A percentile compares a stretch with the other conserved stretches of the same genome.
Evolutionary conservation across 2,113 vertebrate genomes (phyloP).

Genomic region (Dendropsophus ebraccatus): DNA sequence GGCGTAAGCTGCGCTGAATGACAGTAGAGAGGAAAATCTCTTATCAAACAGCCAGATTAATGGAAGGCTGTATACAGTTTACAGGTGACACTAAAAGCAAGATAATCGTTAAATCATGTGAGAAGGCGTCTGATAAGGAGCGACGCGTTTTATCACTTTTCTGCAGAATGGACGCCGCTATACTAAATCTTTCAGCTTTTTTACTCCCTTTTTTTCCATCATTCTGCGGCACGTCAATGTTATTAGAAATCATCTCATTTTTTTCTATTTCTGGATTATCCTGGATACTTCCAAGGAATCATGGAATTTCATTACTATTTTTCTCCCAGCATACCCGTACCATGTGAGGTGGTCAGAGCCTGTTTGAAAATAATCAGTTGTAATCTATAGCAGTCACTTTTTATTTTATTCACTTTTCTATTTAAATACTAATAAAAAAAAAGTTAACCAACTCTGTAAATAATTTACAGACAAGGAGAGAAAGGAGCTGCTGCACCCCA

Average conservation of each 20-base stretch:
- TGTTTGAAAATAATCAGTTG: no score
- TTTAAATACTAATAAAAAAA: no score
- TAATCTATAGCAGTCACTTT: no score
- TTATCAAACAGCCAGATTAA: constrained; percentile 57
- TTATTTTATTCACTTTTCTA: no score
- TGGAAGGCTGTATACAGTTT: constrained; percentile 54
- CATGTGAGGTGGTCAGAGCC: no score
- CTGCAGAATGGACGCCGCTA: background rate
- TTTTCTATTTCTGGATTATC: background rate
- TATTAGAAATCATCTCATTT: background rate
- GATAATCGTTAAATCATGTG: constrained; percentile 51
- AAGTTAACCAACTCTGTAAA: no score
- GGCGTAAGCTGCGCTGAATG: constrained; percentile 47
- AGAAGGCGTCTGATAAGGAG: constrained; percentile 40
- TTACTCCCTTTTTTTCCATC: background rate
- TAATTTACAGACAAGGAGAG: no score
- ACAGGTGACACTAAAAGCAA: constrained; percentile 57
- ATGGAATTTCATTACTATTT: background rate
- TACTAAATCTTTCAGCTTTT: background rate
- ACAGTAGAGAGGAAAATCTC: constrained; percentile 56
- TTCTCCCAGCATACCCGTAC: background rate
- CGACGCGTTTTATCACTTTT: constrained; percentile 18
- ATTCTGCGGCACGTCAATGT: background rate
- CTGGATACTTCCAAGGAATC: background rate
- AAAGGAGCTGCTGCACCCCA: no score